Evolutionary conservation across 2,113 vertebrate species (phyloP).

Genomic region (Tichodroma muraria): DNA sequence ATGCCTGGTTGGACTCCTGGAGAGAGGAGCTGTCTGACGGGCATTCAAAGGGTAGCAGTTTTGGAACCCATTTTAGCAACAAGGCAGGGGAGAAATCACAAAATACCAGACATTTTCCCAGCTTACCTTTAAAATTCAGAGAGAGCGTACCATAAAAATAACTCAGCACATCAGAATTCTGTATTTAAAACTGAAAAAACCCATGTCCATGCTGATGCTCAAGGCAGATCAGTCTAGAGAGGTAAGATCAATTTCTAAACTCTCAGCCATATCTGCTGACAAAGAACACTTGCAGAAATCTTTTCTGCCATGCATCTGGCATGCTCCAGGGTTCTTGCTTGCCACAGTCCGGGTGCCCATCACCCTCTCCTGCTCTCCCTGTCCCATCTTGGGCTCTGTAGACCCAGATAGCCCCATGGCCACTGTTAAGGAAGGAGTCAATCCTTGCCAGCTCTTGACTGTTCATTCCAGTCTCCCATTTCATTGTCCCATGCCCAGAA

Average conservation of each 20-base stretch:
- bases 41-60: not conserved
- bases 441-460: not conserved
- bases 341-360: not conserved
- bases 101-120: not conserved
- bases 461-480: not conserved
- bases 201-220: not conserved
- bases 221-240: not conserved
- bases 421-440: not conserved
- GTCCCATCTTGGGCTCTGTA: not conserved
- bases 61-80: not conserved
- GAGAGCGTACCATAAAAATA: not conserved
- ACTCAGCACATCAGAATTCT: not conserved
- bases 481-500: not conserved
- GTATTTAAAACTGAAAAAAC: not conserved
- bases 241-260: not conserved
- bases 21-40: not conserved
- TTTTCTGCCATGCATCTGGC: not conserved
- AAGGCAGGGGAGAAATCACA: not conserved
- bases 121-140: not conserved
- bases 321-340: not conserved
- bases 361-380: not conserved
- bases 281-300: not conserved
- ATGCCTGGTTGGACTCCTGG: not conserved
- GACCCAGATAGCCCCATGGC: fast-evolving
- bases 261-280: not conserved